Evolutionary conservation across 92 coral and sea anemone genomes (phyloP), one percentile per base, ranked within the genome.

Genomic region (Scolanthus callimorphus): DNA sequence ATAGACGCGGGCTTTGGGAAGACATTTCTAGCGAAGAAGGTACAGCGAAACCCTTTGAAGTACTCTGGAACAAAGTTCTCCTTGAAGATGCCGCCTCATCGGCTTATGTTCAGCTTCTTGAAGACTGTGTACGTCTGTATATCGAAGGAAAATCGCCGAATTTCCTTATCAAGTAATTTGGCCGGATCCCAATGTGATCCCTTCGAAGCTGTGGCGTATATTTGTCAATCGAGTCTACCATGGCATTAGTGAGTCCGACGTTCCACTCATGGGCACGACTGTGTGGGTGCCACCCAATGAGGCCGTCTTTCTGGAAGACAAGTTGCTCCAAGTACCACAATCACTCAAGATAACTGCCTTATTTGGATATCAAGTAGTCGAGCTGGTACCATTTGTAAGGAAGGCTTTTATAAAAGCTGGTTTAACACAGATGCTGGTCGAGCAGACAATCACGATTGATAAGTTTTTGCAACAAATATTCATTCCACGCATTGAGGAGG

Each of bases 1-100:
- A 87, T 56, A 95, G 97, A 59, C 89, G 88, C 3, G 74, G 84
- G 13, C 61, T 91, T 11, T 91, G 97, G 97, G 97, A 91, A 80
- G 83, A 84, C 51, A 86, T 89, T 20, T 70, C 63, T n/a, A 69
- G 82, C 24, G 72, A 68, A 20, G 47, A 60, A 44, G 63, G 76
- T 30, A 62, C 79, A n/a, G 63, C 71, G 46, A 87, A 82, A 57
- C 85, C 84, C 13, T 62, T 85, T 20, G 97, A 91, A 57, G 95
- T 87, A 17, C 85, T 80, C 49, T 91, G 97, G 97, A 91, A 91
- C 59, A 86, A 87, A 66, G 70, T 71, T 20, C 91, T 91, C 11
- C 78, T 91, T 6, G 88, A 83, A 55, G 97, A 91, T 60, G 97
- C 96, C 55, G 87, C 90, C 37, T 75, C 96, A 0, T 60, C 53